Base-by-base conservation (phyloP, 2,113 vertebrate genomes). In the Felis chaus region DNA sequence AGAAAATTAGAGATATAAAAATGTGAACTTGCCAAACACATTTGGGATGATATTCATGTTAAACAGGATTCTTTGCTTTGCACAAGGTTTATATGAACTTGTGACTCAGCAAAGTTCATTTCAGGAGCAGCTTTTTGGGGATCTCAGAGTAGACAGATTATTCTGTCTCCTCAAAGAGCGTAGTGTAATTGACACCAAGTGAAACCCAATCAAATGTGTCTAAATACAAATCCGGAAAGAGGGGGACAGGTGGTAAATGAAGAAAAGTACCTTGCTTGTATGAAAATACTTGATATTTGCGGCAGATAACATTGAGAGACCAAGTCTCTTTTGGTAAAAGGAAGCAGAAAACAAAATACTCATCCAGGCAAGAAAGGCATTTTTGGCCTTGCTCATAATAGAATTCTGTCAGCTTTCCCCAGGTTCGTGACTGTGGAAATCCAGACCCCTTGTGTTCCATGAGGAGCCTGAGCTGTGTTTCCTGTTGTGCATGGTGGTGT, bases 151-250 rank as follows among this genome's bases (percentile, higher is more conserved):
- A 55, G 63, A 88, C 5, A 63, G 29, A 61, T 50, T 69, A 33
- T 68, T 84, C 45, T 92, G 27, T 92, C 21, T 79, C 21, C 27
- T 19, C 65, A 89, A 86, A 81, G 78, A 74, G 25, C 19, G 23
- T 3, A 25, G 65, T 11, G 33, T 63, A 57, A 79, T 48, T 88
- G 85, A 45, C 41, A 81, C 7, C 18, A 74, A 88, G 33, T 45
- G 80, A 96, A 97, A 74, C 63, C 18, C 74, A 55, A 94, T 78
- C 63, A 92, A 73, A 53, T 96, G 50, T 36, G 23, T 39, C 68
- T 79, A 74, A 74, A 85, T 53, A 39, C 80, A 95, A 79, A 36
- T 79, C 74, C 78, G 76, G 4, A 18, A 92, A 85, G 53, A 71
- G 50, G 4, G 86, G 15, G 41, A 84, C 55, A 73, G 65, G 23